A percentile compares a stretch with the other conserved stretches of the same genome.
phyloP scores from a whole-genome alignment of 2,797 vertebrate species.

The Phataginus tetradactyla region DNA sequence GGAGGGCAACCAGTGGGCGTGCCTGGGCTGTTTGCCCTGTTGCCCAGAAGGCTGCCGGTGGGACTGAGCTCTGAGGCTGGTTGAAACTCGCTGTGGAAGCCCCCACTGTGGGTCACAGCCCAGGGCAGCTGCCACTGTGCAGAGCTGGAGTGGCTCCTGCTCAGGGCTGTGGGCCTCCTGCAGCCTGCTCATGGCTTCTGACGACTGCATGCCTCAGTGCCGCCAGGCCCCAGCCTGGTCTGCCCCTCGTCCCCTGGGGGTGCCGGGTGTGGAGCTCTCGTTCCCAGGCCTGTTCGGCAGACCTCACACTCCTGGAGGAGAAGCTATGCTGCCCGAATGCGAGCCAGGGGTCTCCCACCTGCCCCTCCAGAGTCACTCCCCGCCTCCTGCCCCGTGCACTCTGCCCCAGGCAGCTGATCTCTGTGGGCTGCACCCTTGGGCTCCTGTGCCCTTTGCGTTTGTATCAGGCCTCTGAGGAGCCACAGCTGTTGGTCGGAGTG shows the following conservation, averaged over 20 bases:
- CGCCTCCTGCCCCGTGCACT: accelerated
- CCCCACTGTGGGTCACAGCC: not conserved
- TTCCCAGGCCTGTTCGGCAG: accelerated
- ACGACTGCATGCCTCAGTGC: not conserved
- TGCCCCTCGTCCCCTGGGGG: accelerated
- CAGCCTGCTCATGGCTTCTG: not conserved
- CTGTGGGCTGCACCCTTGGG: accelerated
- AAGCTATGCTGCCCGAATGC: accelerated
- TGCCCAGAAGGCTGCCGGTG: accelerated
- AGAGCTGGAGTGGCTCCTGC: no score
- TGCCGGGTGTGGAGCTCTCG: accelerated
- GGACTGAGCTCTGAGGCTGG: not conserved
- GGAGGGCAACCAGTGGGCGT: not conserved
- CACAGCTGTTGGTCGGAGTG: no score
- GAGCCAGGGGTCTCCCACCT: not conserved
- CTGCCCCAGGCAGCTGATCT: accelerated
- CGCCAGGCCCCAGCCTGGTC: no score
- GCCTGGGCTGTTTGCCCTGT: not conserved
- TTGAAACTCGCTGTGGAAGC: accelerated
- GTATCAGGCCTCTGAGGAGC: not conserved
- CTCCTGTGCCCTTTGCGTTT: not conserved
- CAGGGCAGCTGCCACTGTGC: not conserved
- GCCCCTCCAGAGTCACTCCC: not conserved
- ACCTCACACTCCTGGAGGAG: accelerated
- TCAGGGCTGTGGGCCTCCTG: not conserved